Conservation (phyloP, 2,797 vertebrate genomes). For the Lepilemur ruficaudatus region DNA sequence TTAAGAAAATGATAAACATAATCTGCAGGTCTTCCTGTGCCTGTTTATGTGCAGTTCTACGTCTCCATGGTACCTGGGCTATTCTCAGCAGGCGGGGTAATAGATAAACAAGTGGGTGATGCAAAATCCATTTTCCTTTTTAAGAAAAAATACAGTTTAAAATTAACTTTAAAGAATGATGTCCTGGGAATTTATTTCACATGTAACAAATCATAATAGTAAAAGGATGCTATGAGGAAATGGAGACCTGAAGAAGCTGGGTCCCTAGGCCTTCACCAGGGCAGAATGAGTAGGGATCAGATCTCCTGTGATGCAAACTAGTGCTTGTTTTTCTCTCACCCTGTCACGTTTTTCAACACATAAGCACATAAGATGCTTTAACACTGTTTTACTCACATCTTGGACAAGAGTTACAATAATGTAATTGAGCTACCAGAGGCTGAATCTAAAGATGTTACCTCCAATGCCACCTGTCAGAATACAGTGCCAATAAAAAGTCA, state of each 20-base stretch:
- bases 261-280: no score
- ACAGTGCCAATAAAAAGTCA: background rate
- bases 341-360: background rate
- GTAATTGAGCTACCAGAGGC: background rate
- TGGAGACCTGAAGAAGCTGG: background rate
- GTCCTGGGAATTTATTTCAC: conserved; percentile 22
- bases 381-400: background rate
- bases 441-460: background rate
- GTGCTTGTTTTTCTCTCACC: background rate
- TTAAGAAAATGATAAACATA: background rate
- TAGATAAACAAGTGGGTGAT: background rate
- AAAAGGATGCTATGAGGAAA: background rate
- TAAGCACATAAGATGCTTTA: background rate
- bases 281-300: background rate
- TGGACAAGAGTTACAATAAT: background rate
- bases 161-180: background rate
- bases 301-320: background rate
- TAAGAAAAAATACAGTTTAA: conserved; percentile 31
- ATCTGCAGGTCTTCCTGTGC: background rate
- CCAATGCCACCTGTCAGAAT: background rate
- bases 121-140: conserved; percentile 10
- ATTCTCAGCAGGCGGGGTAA: background rate
- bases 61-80: background rate
- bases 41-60: background rate
- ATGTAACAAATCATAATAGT: conserved; percentile 7